A percentile compares a stretch with the other conserved stretches of the same genome.
Conservation (phyloP, 2,797 vertebrate genomes). For the Molossus molossus region DNA sequence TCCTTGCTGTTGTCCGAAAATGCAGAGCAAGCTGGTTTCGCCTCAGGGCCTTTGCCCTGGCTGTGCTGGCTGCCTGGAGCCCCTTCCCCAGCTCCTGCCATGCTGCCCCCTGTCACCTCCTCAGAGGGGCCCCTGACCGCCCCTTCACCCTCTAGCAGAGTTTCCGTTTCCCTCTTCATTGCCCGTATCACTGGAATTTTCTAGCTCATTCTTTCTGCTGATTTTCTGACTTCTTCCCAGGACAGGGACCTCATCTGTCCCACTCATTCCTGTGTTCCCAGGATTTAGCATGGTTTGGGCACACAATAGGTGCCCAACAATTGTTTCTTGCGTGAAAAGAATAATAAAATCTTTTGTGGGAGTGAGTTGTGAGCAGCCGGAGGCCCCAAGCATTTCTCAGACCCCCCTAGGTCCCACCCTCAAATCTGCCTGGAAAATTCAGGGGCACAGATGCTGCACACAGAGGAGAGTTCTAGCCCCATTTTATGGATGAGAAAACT, state of each 20-base stretch:
- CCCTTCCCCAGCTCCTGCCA: background rate
- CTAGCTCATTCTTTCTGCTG: background rate
- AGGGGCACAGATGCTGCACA: accelerated
- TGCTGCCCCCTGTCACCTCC: background rate
- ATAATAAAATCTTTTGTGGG: background rate
- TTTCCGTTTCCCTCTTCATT: background rate
- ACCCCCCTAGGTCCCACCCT: accelerated
- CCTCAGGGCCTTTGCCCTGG: background rate
- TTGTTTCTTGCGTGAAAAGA: background rate
- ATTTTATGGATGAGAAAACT: background rate
- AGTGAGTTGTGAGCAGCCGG: background rate
- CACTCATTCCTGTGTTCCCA: background rate
- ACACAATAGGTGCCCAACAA: background rate
- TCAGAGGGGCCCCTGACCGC: background rate
- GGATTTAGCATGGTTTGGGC: background rate
- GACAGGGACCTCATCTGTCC: background rate
- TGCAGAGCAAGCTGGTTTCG: background rate
- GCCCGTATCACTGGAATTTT: background rate
- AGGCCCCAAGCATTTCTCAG: background rate
- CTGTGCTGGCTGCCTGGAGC: background rate
- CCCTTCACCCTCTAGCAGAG: background rate
- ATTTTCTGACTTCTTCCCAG: background rate
- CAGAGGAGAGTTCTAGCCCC: background rate
- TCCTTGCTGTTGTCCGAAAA: background rate
- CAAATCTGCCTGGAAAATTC: background rate